Conservation (phyloP, 2,797 vertebrate genomes). For the Falco rusticolus region DNA sequence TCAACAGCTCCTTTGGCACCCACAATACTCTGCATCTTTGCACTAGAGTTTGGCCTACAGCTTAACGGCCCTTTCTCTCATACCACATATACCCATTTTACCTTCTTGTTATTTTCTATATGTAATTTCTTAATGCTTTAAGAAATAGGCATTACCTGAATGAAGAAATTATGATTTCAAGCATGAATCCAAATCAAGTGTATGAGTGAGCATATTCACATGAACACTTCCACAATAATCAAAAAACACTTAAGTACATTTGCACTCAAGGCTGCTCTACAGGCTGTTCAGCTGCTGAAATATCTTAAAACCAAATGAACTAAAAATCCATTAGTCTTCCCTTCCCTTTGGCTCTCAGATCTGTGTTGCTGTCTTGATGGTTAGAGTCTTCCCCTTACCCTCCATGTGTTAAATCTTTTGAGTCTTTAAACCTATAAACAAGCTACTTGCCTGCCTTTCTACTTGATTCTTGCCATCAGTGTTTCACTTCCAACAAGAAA, state of each 20-base stretch:
- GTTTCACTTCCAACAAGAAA: not conserved
- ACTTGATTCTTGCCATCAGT: not conserved
- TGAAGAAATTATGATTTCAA: not conserved
- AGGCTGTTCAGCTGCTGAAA: constrained; percentile 1
- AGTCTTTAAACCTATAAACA: not conserved
- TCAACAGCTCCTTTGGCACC: not conserved
- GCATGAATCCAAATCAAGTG: not conserved
- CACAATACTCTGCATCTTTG: not conserved
- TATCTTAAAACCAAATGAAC: not conserved
- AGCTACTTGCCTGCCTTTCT: not conserved
- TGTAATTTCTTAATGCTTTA: not conserved
- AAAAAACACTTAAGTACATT: not conserved
- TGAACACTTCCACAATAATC: not conserved
- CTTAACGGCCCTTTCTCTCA: not conserved
- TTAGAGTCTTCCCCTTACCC: not conserved
- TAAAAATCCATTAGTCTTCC: not conserved
- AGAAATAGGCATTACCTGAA: not conserved
- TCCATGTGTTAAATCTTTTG: not conserved
- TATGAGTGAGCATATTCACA: not conserved
- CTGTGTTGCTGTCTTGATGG: not conserved
- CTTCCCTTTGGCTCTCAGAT: not conserved
- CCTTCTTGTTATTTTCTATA: not conserved
- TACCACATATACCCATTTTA: not conserved
- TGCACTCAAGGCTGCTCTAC: not conserved
- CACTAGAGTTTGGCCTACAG: not conserved